phyloP scores from a whole-genome alignment of 2,797 vertebrate genomes.

The Sternotherus odoratus region DNA sequence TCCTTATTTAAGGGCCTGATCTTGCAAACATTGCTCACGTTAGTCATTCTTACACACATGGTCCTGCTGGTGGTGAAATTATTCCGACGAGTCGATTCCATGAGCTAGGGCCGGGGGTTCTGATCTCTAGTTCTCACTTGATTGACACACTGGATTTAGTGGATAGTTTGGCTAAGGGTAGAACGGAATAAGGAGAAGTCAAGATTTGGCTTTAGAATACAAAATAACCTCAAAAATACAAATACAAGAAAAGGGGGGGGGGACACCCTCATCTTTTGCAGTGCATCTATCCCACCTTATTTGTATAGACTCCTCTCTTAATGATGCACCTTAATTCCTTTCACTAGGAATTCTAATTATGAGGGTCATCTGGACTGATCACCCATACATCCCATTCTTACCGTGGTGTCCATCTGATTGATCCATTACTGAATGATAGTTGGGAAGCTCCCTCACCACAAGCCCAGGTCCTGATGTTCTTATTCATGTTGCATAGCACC shows the following conservation, averaged over 20 bases:
- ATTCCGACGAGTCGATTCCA: not conserved
- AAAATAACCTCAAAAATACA: not conserved
- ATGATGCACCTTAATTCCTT: not conserved
- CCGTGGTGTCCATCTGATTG: not conserved
- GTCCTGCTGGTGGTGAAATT: not conserved
- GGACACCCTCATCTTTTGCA: not conserved
- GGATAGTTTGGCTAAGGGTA: not conserved
- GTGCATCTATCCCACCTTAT: not conserved
- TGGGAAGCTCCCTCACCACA: not conserved
- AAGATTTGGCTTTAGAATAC: not conserved
- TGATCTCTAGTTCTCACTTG: not conserved
- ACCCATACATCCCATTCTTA: not conserved
- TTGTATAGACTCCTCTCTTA: not conserved
- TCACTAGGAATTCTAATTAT: not conserved
- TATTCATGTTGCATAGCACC: not conserved
- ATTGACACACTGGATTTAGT: not conserved
- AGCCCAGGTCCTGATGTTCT: not conserved
- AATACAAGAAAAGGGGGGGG: no score
- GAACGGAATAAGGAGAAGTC: not conserved
- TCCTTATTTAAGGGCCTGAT: not conserved
- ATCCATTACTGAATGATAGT: not conserved
- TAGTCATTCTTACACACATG: not conserved
- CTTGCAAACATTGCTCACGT: not conserved
- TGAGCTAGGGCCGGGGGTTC: not conserved
- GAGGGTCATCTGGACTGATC: no score